Base-by-base conservation (phyloP, 1,140 invertebrate genomes). In the Ceratosolen solmsi region DNA sequence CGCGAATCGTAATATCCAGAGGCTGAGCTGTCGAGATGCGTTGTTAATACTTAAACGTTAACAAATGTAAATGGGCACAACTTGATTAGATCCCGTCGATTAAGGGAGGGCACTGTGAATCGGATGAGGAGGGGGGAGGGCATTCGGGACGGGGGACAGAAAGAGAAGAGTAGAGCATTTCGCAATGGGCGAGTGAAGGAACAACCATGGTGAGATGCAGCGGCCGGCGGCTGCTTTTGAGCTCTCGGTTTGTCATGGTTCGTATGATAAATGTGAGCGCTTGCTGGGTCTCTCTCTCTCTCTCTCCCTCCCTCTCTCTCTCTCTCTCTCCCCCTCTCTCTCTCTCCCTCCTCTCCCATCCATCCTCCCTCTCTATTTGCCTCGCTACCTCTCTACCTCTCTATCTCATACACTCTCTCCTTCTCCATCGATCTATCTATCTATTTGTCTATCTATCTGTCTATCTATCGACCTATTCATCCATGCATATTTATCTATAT, bases 41-140 rank as follows among this genome's bases (percentile, higher is more conserved):
- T 90, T 88, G 88, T 91, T 89, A 89, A 90, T 87, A 89, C 88
- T 90, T 88, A 90, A 90, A 90, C 86, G 87, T 89, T 90, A 90
- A 90, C n/a, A n/a, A n/a, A n/a, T n/a, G n/a, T n/a, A n/a, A n/a
- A n/a, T n/a, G n/a, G n/a, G n/a, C n/a, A n/a, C n/a, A n/a, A n/a
- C n/a, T n/a, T n/a, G n/a, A n/a, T n/a, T n/a, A n/a, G n/a, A n/a
- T n/a, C n/a, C n/a, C n/a, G n/a, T n/a, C n/a, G n/a, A n/a, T n/a
- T n/a, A n/a, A n/a, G n/a, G n/a, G n/a, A n/a, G n/a, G n/a, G n/a
- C n/a, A n/a, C n/a, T n/a, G n/a, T n/a, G 54, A 56, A n/a, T 30
- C 25, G 72, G 30, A 30, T 30, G 15, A 75, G 33, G 54, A n/a
- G n/a, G 3, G 54, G 33, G 27, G 51, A 27, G 27, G 49, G 27